A percentile compares a stretch with the other conserved stretches of the same genome.
Conservation (phyloP, 2,888 invertebrate species). For the Phorcus lineatus region DNA sequence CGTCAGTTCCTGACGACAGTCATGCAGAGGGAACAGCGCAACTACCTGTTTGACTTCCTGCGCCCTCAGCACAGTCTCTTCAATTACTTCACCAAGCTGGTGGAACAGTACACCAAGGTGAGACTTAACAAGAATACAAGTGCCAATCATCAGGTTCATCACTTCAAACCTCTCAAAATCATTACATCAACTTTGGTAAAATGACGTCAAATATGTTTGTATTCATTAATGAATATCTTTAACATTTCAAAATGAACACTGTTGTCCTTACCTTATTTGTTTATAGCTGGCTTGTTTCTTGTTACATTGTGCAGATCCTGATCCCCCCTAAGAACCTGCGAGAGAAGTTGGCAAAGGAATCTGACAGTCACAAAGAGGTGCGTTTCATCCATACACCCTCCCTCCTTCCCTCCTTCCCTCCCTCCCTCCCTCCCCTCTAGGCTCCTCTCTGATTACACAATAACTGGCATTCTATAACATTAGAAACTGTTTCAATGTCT, state of each 20-base stretch:
- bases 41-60: constrained; percentile 98
- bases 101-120: constrained; percentile 98
- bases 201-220: too few relatives aligned
- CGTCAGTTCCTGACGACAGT: constrained; percentile 97
- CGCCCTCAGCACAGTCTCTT: constrained; percentile 98
- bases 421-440: neutral
- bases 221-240: too few relatives aligned
- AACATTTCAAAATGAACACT: too few relatives aligned
- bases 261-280: too few relatives aligned
- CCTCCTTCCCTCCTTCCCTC: neutral
- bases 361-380: constrained; percentile 79
- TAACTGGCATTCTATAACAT: too few relatives aligned
- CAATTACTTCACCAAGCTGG: constrained; percentile 96
- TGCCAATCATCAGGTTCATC: neutral
- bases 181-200: too few relatives aligned
- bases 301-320: constrained; percentile 79
- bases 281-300: too few relatives aligned
- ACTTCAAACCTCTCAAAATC: too few relatives aligned
- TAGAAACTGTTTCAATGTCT: too few relatives aligned
- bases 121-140: neutral
- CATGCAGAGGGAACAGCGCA: constrained; percentile 98
- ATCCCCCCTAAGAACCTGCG: constrained; percentile 95
- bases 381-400: neutral
- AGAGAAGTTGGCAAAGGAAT: constrained; percentile 84
- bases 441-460: too few relatives aligned